These are phyloP conservation scores for Ageneiosus marmoratus DNA, from an alignment of 2,113 vertebrate genomes.

Conservation along the genomic window DNA sequence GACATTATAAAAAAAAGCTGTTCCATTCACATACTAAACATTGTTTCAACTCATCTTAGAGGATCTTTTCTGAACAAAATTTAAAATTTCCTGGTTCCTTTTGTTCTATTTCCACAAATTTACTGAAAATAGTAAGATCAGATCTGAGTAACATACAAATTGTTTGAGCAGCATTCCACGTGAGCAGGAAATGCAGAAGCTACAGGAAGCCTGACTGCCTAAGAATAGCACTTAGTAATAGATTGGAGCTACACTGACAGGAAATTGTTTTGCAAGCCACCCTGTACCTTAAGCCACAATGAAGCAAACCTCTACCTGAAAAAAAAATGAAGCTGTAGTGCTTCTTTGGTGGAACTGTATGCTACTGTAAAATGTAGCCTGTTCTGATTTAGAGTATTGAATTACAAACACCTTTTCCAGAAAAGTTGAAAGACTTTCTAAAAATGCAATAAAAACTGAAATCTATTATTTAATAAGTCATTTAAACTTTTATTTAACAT, in stretches of 20 bases:
- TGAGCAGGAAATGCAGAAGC: conserved; percentile 69
- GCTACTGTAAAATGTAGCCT: neutral
- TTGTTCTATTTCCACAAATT: neutral
- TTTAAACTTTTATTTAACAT: no score
- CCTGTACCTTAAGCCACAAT: conserved; percentile 32
- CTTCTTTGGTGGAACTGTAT: neutral
- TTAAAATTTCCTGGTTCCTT: neutral
- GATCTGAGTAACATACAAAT: conserved; percentile 26
- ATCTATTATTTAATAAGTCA: no score
- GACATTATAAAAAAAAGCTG: neutral
- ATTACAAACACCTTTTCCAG: no score
- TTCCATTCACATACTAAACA: neutral
- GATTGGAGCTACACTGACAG: conserved; percentile 60
- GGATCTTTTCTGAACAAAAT: neutral
- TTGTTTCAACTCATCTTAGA: neutral
- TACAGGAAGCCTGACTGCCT: conserved; percentile 59
- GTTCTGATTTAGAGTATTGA: neutral
- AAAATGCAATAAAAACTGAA: no score
- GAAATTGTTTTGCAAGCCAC: conserved; percentile 60
- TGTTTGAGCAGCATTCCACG: conserved; percentile 30
- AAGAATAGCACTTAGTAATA: conserved; percentile 67
- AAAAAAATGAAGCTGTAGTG: neutral
- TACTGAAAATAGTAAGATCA: conserved; percentile 3
- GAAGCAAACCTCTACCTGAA: neutral
- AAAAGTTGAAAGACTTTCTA: no score